These are phyloP conservation scores for Frankliniella fusca DNA, from an alignment of 2,888 invertebrate species.

Conservation along the genomic window DNA sequence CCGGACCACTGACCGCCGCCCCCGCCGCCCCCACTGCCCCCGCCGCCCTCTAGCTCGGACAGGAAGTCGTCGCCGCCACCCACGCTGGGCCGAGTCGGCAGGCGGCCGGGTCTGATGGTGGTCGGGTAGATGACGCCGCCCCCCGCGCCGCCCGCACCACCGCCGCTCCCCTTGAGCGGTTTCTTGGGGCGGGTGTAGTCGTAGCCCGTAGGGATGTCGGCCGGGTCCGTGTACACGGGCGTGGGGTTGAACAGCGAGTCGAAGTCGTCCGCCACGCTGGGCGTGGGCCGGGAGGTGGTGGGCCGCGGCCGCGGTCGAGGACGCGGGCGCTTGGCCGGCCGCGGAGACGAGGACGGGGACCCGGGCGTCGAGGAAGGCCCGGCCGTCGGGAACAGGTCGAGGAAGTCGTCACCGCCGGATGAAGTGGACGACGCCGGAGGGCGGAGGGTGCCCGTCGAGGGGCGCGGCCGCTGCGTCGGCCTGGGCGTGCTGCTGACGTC, in stretches of 20 bases:
- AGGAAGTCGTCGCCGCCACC: constrained; percentile 31
- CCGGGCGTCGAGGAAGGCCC: background rate
- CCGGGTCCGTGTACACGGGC: background rate
- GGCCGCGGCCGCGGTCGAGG: constrained; percentile 20
- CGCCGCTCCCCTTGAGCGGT: constrained; percentile 33
- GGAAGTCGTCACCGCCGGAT: constrained; percentile 31
- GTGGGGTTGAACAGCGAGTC: constrained; percentile 9
- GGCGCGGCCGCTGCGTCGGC: constrained; percentile 25
- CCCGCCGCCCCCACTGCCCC: constrained; percentile 35
- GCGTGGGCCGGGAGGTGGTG: background rate
- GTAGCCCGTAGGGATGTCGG: background rate
- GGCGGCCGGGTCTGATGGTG: constrained; percentile 12
- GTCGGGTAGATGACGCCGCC: constrained; percentile 30
- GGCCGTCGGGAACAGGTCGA: constrained; percentile 8
- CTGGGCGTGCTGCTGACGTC: constrained; percentile 24
- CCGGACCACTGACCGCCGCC: constrained; percentile 37
- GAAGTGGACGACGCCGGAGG: constrained; percentile 8
- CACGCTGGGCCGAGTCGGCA: constrained; percentile 1
- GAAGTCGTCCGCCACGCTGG: constrained; percentile 1
- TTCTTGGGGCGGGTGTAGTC: constrained; percentile 4
- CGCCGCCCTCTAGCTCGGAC: constrained; percentile 34
- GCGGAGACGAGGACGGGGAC: background rate
- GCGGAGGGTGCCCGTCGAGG: background rate
- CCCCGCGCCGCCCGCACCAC: constrained; percentile 35
- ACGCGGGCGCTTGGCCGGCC: background rate